Evolutionary conservation across 2,888 invertebrate genomes (phyloP).

Genomic region (Folsomia candida): DNA sequence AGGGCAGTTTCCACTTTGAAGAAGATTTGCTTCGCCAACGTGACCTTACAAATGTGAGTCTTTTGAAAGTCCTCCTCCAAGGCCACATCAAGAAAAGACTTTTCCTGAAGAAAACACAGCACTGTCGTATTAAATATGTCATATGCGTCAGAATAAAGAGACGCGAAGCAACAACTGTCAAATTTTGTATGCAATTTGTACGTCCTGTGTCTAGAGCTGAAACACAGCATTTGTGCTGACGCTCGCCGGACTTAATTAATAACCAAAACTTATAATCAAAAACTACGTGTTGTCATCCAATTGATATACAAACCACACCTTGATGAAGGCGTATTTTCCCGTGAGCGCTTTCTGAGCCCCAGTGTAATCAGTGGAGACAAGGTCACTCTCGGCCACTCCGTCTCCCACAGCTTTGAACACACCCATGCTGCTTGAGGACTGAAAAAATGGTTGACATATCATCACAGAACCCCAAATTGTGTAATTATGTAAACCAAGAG

Average conservation of each 20-base stretch:
- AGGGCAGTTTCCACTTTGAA: constrained; percentile 45
- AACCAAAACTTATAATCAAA: no score
- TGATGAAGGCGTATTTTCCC: constrained; percentile 44
- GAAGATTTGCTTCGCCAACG: constrained; percentile 43
- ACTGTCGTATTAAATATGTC: background rate
- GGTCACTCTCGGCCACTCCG: constrained; percentile 23
- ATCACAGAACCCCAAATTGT: no score
- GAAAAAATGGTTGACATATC: background rate
- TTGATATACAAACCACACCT: no score
- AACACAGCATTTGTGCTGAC: no score
- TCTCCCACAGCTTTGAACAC: constrained; percentile 42
- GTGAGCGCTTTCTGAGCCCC: constrained; percentile 38
- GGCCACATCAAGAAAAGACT: constrained; percentile 47
- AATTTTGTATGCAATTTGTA: no score
- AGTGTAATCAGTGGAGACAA: constrained; percentile 33
- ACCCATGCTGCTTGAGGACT: constrained; percentile 37
- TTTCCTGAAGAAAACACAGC: constrained; percentile 35
- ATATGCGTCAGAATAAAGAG: no score
- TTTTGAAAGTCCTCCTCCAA: constrained; percentile 39
- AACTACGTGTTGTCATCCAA: no score
- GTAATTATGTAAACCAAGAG: no score
- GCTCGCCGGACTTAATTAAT: no score
- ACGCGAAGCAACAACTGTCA: no score
- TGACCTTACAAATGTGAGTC: constrained; percentile 38
- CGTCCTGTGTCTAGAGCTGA: no score